Evolutionary conservation across 2,797 vertebrate genomes (phyloP).

Genomic region (Denticeps clupeoides): DNA sequence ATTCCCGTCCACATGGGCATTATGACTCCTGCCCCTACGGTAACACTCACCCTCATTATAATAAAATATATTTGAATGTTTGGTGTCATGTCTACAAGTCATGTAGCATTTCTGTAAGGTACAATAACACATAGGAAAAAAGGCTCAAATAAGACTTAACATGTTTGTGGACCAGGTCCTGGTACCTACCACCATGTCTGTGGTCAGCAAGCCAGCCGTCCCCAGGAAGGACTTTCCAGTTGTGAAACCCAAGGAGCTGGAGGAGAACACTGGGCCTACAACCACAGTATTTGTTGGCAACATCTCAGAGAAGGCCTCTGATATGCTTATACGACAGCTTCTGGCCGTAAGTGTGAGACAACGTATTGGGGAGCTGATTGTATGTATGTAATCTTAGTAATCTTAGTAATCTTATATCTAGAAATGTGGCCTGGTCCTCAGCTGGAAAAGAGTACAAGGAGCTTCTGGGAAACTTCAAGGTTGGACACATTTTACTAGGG

Average conservation of each 20-base stretch:
- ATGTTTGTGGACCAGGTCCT: conserved; percentile 61
- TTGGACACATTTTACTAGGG: too few relatives aligned
- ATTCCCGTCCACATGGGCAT: conserved; percentile 97
- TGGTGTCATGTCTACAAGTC: not conserved
- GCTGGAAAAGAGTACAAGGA: conserved; percentile 98
- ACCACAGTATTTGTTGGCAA: conserved; percentile 98
- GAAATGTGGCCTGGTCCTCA: conserved; percentile 98
- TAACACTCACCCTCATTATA: conserved; percentile 40
- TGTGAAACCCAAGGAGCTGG: conserved; percentile 68
- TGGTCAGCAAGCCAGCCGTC: conserved; percentile 84
- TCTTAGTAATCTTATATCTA: too few relatives aligned
- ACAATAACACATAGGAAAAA: too few relatives aligned
- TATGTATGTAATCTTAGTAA: too few relatives aligned
- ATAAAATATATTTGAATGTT: not conserved
- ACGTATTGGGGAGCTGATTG: not conserved
- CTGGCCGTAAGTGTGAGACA: conserved; percentile 74
- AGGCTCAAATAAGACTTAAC: conserved; percentile 11
- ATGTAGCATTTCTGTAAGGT: too few relatives aligned
- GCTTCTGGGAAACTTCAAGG: conserved; percentile 99
- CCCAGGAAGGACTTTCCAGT: conserved; percentile 72
- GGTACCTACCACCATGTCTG: conserved; percentile 73
- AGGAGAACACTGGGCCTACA: conserved; percentile 86
- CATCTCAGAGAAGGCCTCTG: conserved; percentile 96
- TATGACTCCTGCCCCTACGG: conserved; percentile 83
- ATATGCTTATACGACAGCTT: conserved; percentile 95